Base-by-base conservation (phyloP, 2,888 invertebrate genomes). In the Limnephilus lunatus region DNA sequence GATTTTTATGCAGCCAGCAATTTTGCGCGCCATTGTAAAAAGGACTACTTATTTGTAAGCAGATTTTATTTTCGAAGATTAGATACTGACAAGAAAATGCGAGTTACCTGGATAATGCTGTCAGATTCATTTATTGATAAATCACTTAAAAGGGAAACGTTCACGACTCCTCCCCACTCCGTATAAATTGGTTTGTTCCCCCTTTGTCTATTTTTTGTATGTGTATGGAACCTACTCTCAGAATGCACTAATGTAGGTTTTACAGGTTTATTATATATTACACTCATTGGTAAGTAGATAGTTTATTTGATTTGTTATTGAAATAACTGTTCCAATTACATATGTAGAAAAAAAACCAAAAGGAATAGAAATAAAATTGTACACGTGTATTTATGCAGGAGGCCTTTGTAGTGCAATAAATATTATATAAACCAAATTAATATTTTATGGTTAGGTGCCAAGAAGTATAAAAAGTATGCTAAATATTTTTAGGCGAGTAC, bases 391-490 rank as follows among this genome's bases (percentile, higher is more conserved):
- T 32, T 25, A 68, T 19, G 68, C 25, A 68, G 25, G 9, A 68
- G 68, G 68, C 68, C 25, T 68, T 68, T 25, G 25, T 9, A 25
- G 68, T 68, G 68, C 68, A 68, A 68, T 68, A 25, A 68, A 2
- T 25, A 68, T 68, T 68, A 68, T 68, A 2, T n/a, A 2, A 68
- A 25, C 5, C 68, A 68, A 68, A 68, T 68, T 68, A 68, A n/a
- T 68, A 68, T 25, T 68, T 68, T 68, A 7, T 5, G 2, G 25
- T 68, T 68, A 68, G 68, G 68, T 68, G 68, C 68, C 68, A 68
- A 68, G 68, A 68, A 68, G 68, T 68, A 68, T 68, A 68, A 68
- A 68, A 68, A 68, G 68, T 68, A 68, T 68, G 68, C 68, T 68
- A 68, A 68, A 68, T 68, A 68, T 68, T 68, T 68, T 68, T 68